Conservation (phyloP, 2,797 vertebrate genomes). For the Sebastes iracundus region DNA sequence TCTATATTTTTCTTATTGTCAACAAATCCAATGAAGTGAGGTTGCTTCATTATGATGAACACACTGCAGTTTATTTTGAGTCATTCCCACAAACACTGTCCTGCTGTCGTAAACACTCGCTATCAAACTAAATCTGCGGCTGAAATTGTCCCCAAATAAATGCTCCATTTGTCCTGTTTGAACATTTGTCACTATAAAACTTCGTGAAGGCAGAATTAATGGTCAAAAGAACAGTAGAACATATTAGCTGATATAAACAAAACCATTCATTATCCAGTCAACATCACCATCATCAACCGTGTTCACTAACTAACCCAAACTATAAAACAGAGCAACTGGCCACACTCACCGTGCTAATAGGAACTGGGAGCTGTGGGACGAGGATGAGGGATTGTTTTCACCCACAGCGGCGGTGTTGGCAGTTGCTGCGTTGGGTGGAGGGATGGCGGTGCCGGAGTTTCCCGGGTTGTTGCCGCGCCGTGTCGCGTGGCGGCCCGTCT, state of each 20-base stretch:
- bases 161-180: background rate
- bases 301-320: no score
- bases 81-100: background rate
- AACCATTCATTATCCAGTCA: background rate
- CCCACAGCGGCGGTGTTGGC: slow-evolving; percentile 84
- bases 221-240: background rate
- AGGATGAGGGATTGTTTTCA: slow-evolving; percentile 89
- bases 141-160: background rate
- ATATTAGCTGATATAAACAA: background rate
- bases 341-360: slow-evolving; percentile 92
- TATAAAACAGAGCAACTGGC: no score
- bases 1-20: no score
- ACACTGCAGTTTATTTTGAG: background rate
- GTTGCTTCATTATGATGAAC: no score
- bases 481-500: slow-evolving; percentile 92
- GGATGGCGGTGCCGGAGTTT: slow-evolving; percentile 87
- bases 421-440: slow-evolving; percentile 84
- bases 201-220: background rate
- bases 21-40: no score
- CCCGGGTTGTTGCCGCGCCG: slow-evolving; percentile 91
- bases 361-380: slow-evolving; percentile 94
- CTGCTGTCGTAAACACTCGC: background rate
- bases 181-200: background rate
- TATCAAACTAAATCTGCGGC: background rate
- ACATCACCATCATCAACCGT: no score